Base-by-base conservation (phyloP, 2,797 vertebrate species). In the Philypnodon macrostomus region DNA sequence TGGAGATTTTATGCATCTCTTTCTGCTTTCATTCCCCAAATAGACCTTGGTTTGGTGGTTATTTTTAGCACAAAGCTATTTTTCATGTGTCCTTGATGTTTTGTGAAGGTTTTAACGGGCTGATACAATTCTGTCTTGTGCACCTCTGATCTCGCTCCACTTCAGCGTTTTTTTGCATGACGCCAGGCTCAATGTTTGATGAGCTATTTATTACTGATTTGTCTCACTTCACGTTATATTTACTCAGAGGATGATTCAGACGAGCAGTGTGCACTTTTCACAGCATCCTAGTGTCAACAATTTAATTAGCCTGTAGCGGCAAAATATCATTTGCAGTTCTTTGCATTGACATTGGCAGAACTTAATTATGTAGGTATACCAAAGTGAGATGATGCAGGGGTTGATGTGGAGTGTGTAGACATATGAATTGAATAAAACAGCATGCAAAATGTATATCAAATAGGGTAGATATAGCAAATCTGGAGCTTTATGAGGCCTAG, bases 41-140 rank as follows among this genome's bases (percentile, higher is more conserved):
- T 83, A 83, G 72, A 36, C 41, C 29, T 47, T 18, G 53, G 41
- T 21, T 32, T 41, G 42, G 65, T 35, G 46, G 57, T 53, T 83
- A 86, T 84, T 81, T 81, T 76, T 80, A 80, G 79, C 36, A 5
- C 49, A 24, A 40, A 59, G 69, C 54, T 64, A 59, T 73, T 77
- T 79, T 76, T 69, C 61, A 57, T 61, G 61, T 47, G 0, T 60
- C 67, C 64, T 79, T 85, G 73, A 86, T 61, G 74, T 51, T n/a
- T n/a, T 69, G 57, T 18, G 63, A 50, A 70, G 73, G 35, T 50
- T 73, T 38, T 9, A 23, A 45, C 70, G 59, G 41, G 15, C 41
- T 44, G 26, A 61, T 46, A 51, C 70, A 63, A 59, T 68, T 77
- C 76, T 73, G 77, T 73, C 52, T 14, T 9, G 4, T 11, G 10